These are phyloP conservation scores for Idaea biselata DNA, from an alignment of 2,888 invertebrate species.

Conservation along the genomic window DNA sequence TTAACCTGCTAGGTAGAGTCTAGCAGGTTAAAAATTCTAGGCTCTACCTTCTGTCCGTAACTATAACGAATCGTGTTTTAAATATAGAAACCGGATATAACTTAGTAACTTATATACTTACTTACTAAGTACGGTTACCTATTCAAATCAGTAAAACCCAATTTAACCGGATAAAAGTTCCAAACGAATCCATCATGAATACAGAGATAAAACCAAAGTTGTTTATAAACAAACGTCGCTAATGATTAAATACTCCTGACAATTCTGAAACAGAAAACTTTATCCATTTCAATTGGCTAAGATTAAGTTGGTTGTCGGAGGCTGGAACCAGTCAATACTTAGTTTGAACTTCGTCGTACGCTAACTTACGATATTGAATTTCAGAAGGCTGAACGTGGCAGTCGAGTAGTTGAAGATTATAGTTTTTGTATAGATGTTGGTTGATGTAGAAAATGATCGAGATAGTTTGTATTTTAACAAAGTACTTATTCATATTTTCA, in stretches of 20 bases:
- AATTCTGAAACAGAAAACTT: conserved; percentile 4
- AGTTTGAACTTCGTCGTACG: background rate
- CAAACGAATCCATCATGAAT: background rate
- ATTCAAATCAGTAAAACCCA: background rate
- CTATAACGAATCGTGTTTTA: too few species aligned
- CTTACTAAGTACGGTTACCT: background rate
- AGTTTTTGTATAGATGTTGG: background rate
- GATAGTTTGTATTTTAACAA: too few species aligned
- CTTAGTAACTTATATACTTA: too few species aligned
- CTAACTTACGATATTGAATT: conserved; percentile 14
- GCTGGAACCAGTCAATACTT: conserved; percentile 2
- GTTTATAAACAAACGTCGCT: background rate
- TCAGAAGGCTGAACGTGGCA: background rate
- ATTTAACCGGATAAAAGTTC: background rate
- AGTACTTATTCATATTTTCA: too few species aligned
- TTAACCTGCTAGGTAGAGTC: too few species aligned
- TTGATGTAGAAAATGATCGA: too few species aligned
- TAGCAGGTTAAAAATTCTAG: too few species aligned
- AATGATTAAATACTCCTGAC: conserved; percentile 1
- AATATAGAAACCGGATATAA: too few species aligned
- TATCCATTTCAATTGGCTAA: conserved; percentile 10
- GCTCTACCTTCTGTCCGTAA: too few species aligned
- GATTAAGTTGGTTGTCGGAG: conserved; percentile 6
- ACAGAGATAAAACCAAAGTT: background rate
- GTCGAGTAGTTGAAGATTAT: background rate